phyloP scores from a whole-genome alignment of 1,140 invertebrate genomes.

The Patella vulgata region DNA sequence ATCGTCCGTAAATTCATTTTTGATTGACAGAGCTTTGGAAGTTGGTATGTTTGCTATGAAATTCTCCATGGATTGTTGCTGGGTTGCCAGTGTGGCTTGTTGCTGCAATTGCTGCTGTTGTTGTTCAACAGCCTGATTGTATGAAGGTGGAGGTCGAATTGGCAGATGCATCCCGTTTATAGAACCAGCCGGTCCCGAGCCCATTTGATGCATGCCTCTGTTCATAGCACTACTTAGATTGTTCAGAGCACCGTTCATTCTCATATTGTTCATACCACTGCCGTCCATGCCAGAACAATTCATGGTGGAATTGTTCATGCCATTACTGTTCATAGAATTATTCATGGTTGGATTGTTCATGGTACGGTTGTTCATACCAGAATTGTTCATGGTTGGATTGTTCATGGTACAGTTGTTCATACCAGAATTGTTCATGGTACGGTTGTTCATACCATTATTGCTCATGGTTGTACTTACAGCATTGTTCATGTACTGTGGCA shows the following conservation, averaged over 20 bases:
- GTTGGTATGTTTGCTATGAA: conserved; percentile 28
- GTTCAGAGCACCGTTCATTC: conserved; percentile 7
- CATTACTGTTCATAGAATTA: neutral
- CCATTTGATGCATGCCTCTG: conserved; percentile 15
- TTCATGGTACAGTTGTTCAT: neutral
- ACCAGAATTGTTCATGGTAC: neutral
- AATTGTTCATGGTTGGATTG: conserved; percentile 13
- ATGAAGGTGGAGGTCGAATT: conserved; percentile 57
- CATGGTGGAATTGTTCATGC: conserved; percentile 1
- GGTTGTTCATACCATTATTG: neutral
- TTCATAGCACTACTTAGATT: conserved; percentile 7
- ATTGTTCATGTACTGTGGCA: conserved; percentile 28
- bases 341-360: neutral
- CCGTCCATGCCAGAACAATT: neutral
- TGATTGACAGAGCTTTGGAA: neutral
- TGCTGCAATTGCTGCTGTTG: conserved; percentile 32
- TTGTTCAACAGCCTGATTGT: conserved; percentile 57
- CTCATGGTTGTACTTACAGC: conserved; percentile 22
- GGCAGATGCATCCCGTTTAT: conserved; percentile 24
- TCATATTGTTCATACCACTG: neutral
- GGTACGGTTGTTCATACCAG: neutral
- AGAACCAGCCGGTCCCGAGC: conserved; percentile 12
- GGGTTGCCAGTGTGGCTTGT: conserved; percentile 33
- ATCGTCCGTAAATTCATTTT: conserved; percentile 43
- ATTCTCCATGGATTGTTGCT: conserved; percentile 30